Base-by-base conservation (phyloP, 1,140 invertebrate genomes). In the Dinoponera quadriceps region DNA sequence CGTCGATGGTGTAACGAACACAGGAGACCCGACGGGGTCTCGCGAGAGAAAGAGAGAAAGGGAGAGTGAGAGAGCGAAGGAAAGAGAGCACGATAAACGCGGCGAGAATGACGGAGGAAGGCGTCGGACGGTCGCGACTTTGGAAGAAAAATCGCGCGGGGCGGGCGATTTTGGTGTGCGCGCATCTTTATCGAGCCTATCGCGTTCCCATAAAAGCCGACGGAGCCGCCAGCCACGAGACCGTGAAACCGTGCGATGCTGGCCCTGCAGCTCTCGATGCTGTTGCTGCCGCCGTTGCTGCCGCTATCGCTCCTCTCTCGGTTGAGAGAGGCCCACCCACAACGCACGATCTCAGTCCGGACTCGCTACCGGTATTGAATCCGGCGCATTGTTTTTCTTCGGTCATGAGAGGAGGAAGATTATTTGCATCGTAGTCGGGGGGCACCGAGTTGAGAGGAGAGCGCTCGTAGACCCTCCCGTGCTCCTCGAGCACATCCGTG, bases 281-380 rank as follows among this genome's bases (percentile, higher is more conserved):
- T 83, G 82, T 85, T 84, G 81, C 86, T 86, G 84, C 86, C 83
- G 85, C 88, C 86, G 74, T 60, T 73, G 69, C 71, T 84, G 85
- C 68, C 69, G 89, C 83, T 92, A 90, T 92, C 90, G 88, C 90
- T 91, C 88, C 83, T 88, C 85, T 77, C 73, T 62, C 84, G 27
- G 77, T 84, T 84, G 85, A 88, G 88, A 89, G 84, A 78, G 89
- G 94, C 93, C 93, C 93, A 94, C 93, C 94, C 94, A 94, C 93
- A 92, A 94, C 88, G 93, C 93, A 94, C 93, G 93, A 94, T 94
- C 91, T 93, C 88, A 82, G 69, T 83, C 88, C 73, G 88, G 71
- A 77, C 89, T 92, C 85, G 93, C 94, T 94, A 94, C 94, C 92
- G 92, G 93, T 94, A 94, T 94, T 94, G 94, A 94, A 94, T 93